Conservation (phyloP, 2,797 vertebrate genomes). For the Acomys russatus region DNA sequence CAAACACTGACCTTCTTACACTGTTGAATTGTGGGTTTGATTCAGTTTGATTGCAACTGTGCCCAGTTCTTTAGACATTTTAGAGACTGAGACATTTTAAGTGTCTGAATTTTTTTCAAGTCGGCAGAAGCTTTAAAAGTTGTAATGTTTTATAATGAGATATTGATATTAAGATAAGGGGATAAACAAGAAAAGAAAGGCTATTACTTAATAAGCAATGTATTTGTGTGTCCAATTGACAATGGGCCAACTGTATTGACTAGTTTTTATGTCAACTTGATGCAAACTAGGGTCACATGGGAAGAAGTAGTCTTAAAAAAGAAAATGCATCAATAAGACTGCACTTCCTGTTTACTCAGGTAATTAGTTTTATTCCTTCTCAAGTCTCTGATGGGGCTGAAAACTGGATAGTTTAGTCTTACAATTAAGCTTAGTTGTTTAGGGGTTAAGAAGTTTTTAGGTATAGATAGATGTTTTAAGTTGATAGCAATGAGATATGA, state of each 20-base stretch:
- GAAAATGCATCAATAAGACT: not conserved
- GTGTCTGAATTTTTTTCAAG: not conserved
- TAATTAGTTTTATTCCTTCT: no score
- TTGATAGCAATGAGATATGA: no score
- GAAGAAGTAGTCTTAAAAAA: not conserved
- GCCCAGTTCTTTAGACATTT: not conserved
- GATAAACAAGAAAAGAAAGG: not conserved
- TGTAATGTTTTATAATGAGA: not conserved
- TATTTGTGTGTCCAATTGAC: not conserved
- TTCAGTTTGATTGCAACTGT: not conserved
- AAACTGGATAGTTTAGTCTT: no score
- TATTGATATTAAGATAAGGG: not conserved
- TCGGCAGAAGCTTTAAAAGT: not conserved
- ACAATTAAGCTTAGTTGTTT: no score
- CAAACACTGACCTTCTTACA: not conserved
- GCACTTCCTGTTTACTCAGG: no score
- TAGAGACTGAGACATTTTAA: not conserved
- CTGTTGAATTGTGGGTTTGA: not conserved
- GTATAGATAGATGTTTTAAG: no score
- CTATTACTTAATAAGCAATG: not conserved
- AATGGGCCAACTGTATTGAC: not conserved
- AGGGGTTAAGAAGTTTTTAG: no score
- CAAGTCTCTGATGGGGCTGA: no score
- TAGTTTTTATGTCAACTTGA: not conserved
- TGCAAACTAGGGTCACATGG: not conserved